phyloP scores from a whole-genome alignment of 1,140 invertebrate species.

The Drosophila bipectinata region DNA sequence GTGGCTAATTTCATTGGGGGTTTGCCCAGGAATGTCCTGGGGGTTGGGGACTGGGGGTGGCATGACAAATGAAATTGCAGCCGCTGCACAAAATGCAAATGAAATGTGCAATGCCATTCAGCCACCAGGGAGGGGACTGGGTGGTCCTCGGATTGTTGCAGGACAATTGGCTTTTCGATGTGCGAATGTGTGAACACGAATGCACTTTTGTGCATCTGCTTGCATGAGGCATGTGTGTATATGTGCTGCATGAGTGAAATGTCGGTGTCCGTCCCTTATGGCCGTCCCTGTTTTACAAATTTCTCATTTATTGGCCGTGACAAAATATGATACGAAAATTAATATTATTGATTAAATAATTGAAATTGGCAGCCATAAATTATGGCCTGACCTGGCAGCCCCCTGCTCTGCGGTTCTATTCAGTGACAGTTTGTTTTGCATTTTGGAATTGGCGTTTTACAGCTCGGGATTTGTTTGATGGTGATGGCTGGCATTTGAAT shows the following conservation, averaged over 20 bases:
- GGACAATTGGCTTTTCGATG: constrained; percentile 57
- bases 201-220: constrained; percentile 21
- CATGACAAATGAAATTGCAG: constrained; percentile 75
- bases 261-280: constrained; percentile 53
- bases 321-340: constrained; percentile 83
- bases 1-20: constrained; percentile 72
- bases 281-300: constrained; percentile 72
- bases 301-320: constrained; percentile 79
- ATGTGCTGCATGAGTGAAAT: constrained; percentile 69
- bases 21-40: constrained; percentile 42
- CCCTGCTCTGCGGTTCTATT: constrained; percentile 7
- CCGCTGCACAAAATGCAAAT: constrained; percentile 80
- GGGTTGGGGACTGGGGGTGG: not conserved
- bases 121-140: not conserved
- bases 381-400: constrained; percentile 11
- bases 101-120: constrained; percentile 65
- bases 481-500: constrained; percentile 31
- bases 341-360: constrained; percentile 84
- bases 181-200: constrained; percentile 71
- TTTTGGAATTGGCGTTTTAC: constrained; percentile 49
- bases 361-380: constrained; percentile 74
- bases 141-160: constrained; percentile 30
- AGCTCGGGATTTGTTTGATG: constrained; percentile 1
- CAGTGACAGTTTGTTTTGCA: constrained; percentile 38
- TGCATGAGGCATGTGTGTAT: not conserved